Evolutionary conservation across 2,113 vertebrate genomes (phyloP), one percentile per base, ranked within the genome.

Genomic region (Scartelaos histophorus): DNA sequence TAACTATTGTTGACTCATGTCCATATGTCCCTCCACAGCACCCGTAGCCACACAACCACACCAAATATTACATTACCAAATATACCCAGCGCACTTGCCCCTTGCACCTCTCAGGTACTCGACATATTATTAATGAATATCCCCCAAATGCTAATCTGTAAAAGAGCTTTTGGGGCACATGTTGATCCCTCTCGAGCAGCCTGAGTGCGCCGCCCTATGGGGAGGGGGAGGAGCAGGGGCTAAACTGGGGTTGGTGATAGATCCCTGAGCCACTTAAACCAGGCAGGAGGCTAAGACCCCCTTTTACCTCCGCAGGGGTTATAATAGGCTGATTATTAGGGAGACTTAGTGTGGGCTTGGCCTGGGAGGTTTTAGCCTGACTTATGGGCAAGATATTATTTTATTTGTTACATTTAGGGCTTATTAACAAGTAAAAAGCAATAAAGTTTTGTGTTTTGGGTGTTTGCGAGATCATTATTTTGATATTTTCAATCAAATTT

Each of bases 191-290:
- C 87, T 82, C 82, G 70, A 12, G 80, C 58, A 25, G 53, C 73
- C 74, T 81, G 70, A 88, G 84, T 82, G 79, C 62, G 61, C 64
- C 21, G 9, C 87, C 74, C 73, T 3, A 10, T 22, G 81, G 57
- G 72, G 80, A 38, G 62, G 16, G 64, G 69, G 66, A 61, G 71
- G 60, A 69, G 57, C 61, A 10, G 4, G 68, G 19, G 54, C 76
- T 13, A 66, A 58, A 56, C 67, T 21, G 81, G 1, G 17, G 49
- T 69, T 15, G 49, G 35, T 68, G 79, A 86, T 83, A 85, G 85
- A 87, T 83, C 82, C 82, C 70, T 25, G 71, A 75, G 72, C 82
- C 61, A 69, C 85, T 86, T 69, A 80, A 49, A 62, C 49, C 65
- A 62, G 65, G 22, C 79, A 62, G 56, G 67, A 62, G 46, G 54